phyloP scores from a whole-genome alignment of 1,140 invertebrate genomes.

The Sycophila sp. region DNA sequence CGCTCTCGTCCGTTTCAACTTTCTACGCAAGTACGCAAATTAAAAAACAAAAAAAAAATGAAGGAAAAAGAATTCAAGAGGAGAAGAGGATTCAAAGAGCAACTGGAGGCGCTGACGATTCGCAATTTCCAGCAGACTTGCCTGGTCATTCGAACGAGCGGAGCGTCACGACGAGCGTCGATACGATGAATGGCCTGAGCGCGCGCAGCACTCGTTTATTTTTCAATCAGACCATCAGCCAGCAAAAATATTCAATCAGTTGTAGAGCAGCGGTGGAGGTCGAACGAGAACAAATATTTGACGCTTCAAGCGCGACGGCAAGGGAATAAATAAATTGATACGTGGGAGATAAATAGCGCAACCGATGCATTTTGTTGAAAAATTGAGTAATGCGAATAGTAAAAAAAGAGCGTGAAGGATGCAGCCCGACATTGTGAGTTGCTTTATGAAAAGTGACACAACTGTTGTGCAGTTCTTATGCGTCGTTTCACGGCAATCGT shows the following conservation, averaged over 20 bases:
- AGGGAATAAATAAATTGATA: constrained; percentile 10
- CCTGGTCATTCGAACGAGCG: constrained; percentile 20
- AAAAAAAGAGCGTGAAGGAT: background rate
- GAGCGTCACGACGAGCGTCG: constrained; percentile 3
- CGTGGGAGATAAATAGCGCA: constrained; percentile 6
- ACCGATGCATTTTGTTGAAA: background rate
- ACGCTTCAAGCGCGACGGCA: too few species aligned
- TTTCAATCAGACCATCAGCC: constrained; percentile 35
- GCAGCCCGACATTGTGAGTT: too few species aligned
- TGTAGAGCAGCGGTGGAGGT: constrained; percentile 10
- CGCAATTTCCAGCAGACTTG: constrained; percentile 18
- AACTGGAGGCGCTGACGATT: too few species aligned
- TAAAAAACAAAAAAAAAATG: too few species aligned
- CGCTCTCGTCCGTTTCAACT: too few species aligned
- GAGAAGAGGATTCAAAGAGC: too few species aligned
- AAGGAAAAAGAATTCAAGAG: background rate
- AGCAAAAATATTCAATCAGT: constrained; percentile 13
- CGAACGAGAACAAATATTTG: background rate
- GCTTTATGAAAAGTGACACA: too few species aligned
- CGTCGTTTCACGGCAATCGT: background rate
- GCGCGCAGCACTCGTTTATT: too few species aligned
- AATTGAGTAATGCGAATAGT: background rate
- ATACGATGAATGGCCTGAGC: background rate
- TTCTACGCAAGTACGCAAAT: too few species aligned
- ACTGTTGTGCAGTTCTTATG: background rate